Evolutionary conservation across 2,888 invertebrate species (phyloP).

Genomic region (Stenotaenia linearis): DNA sequence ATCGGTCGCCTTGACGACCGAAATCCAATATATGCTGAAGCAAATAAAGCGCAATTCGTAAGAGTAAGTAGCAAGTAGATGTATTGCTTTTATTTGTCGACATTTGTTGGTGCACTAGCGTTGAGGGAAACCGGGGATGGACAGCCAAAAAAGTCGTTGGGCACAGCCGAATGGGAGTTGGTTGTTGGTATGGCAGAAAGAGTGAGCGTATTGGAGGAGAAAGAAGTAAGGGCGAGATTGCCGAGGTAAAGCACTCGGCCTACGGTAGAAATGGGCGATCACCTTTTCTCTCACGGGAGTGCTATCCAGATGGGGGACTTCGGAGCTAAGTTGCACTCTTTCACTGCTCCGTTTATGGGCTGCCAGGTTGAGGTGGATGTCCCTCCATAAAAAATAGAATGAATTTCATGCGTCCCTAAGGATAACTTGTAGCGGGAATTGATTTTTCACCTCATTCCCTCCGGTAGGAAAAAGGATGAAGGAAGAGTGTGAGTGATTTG

Average conservation of each 20-base stretch:
- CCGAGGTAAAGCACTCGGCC: neutral
- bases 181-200: neutral
- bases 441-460: slow-evolving; percentile 17
- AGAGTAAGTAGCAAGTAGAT: neutral
- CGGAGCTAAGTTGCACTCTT: slow-evolving; percentile 13
- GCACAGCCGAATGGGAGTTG: neutral
- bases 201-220: neutral
- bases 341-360: neutral
- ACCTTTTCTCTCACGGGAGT: neutral
- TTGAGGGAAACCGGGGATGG: neutral
- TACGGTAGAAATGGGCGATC: neutral
- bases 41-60: neutral
- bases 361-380: neutral
- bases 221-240: neutral
- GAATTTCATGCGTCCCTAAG: slow-evolving; percentile 13
- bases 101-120: neutral
- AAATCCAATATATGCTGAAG: neutral
- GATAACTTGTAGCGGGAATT: slow-evolving; percentile 5
- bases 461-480: neutral
- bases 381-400: slow-evolving; percentile 22
- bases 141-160: neutral
- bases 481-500: neutral
- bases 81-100: neutral
- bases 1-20: neutral
- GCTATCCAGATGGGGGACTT: neutral